Evolutionary conservation across 2,113 vertebrate genomes (phyloP).

Genomic region (Xiphophorus couchianus): DNA sequence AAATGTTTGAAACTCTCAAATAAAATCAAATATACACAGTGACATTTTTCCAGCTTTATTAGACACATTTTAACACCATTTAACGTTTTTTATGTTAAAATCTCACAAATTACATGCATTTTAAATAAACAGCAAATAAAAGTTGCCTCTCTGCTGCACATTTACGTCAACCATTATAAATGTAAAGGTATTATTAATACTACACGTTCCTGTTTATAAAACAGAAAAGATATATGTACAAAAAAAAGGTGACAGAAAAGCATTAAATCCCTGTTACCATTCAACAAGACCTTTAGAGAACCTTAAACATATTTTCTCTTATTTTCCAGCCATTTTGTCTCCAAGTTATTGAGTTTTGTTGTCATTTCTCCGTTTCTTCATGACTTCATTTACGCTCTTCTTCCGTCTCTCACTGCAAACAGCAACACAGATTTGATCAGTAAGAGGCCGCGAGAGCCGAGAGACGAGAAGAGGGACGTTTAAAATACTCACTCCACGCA

Average conservation of each 20-base stretch:
- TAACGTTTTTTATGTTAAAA: neutral
- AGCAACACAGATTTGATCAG: neutral
- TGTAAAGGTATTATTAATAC: constrained; percentile 43
- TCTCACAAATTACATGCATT: neutral
- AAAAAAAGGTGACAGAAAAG: constrained; percentile 3
- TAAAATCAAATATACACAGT: no score
- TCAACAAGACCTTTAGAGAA: neutral
- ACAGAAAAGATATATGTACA: constrained; percentile 49
- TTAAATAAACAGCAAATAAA: neutral
- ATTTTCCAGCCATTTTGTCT: neutral
- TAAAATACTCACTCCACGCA: constrained; percentile 67
- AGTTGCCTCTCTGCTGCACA: neutral
- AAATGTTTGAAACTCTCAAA: no score
- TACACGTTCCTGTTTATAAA: constrained; percentile 67
- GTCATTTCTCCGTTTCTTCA: accelerated
- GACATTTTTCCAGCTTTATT: no score
- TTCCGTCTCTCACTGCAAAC: constrained; percentile 17
- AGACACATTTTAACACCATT: no score
- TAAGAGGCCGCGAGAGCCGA: no score
- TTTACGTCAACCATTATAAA: neutral
- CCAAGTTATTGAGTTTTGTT: neutral
- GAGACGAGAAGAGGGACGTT: neutral
- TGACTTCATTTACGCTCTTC: accelerated
- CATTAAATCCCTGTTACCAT: neutral
- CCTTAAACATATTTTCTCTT: neutral